phyloP scores from a whole-genome alignment of 2,797 vertebrate genomes.

The Pitangus sulphuratus region DNA sequence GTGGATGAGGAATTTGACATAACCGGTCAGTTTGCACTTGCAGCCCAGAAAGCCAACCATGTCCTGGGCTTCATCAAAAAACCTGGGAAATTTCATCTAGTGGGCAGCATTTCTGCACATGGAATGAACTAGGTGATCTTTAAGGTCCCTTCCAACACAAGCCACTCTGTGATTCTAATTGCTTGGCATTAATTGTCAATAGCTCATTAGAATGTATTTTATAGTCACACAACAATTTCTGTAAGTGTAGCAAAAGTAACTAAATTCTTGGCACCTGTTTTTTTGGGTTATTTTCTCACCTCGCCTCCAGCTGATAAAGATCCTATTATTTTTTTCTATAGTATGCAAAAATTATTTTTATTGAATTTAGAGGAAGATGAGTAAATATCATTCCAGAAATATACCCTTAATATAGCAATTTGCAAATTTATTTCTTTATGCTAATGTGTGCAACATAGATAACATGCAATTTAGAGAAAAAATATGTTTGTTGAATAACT shows the following conservation, averaged over 20 bases:
- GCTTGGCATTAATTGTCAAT: not conserved
- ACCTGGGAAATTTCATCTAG: rapidly evolving
- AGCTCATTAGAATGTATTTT: not conserved
- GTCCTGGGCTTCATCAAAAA: no score
- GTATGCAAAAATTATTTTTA: not conserved
- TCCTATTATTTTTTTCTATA: not conserved
- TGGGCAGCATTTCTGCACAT: not conserved
- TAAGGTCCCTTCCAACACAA: not conserved
- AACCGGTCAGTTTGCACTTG: not conserved
- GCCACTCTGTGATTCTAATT: not conserved
- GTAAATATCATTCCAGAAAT: not conserved
- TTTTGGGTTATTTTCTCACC: not conserved
- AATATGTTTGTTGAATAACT: not conserved
- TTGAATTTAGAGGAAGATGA: not conserved
- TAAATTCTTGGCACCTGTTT: not conserved
- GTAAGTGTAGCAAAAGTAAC: not conserved
- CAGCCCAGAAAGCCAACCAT: rapidly evolving
- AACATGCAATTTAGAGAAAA: not conserved
- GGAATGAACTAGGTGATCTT: not conserved
- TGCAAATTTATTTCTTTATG: not conserved
- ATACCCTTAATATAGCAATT: not conserved
- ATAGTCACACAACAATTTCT: not conserved
- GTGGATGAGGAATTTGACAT: not conserved
- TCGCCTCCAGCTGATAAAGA: not conserved
- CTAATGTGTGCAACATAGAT: not conserved